These are phyloP conservation scores for Sminthopsis crassicaudata DNA, from an alignment of 2,113 vertebrate species.

Conservation along the genomic window DNA sequence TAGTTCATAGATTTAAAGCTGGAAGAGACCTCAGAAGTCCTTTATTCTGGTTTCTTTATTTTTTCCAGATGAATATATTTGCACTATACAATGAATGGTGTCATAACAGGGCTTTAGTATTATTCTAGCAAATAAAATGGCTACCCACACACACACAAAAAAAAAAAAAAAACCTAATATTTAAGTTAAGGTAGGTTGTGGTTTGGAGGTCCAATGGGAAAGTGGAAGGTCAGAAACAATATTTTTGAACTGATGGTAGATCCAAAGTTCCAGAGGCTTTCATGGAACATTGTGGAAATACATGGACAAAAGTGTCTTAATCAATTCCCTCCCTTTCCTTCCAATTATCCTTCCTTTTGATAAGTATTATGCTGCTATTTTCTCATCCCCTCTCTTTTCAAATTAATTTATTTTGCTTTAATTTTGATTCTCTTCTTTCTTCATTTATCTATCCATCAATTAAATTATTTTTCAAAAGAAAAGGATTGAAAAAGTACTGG, in stretches of 20 bases:
- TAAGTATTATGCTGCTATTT: not conserved
- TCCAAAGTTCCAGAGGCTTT: not conserved
- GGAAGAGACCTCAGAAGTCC: not conserved
- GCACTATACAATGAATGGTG: not conserved
- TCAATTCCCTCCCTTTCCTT: not conserved
- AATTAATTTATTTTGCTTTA: not conserved
- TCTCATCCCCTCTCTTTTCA: not conserved
- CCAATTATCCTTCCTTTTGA: not conserved
- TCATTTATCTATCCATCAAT: not conserved
- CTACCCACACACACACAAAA: not conserved
- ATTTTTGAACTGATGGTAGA: not conserved
- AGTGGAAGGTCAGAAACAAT: not conserved
- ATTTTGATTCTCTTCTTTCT: not conserved
- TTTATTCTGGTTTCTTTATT: not conserved
- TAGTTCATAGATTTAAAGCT: not conserved
- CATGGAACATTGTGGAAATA: not conserved
- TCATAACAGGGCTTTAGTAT: not conserved
- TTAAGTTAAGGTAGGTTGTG: not conserved
- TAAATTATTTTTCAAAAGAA: not conserved
- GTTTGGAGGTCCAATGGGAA: not conserved
- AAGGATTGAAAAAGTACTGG: not conserved
- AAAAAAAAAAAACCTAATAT: no score
- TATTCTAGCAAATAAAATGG: not conserved
- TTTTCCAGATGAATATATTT: not conserved
- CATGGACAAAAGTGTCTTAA: not conserved